Percentiles rank a stretch among this genome's conserved stretches.
These are phyloP conservation scores for Cylloceria caligata DNA, from an alignment of 2,888 invertebrate species.

Conservation along the genomic window DNA sequence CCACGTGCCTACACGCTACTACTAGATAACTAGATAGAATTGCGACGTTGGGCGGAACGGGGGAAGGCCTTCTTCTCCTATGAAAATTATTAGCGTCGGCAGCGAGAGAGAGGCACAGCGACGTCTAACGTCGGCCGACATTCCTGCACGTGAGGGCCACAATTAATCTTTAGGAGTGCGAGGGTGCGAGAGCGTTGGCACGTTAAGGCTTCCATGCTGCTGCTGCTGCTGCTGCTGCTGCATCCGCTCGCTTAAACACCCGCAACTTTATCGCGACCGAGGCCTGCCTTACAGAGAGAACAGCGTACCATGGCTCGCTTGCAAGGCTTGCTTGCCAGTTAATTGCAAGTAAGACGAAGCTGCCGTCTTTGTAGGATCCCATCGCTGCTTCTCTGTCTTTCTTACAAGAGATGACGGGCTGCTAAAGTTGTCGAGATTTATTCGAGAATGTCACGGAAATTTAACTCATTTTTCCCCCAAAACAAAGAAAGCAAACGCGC, in stretches of 20 bases:
- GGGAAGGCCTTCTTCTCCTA: slow-evolving; percentile 34
- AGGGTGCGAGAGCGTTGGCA: slow-evolving; percentile 62
- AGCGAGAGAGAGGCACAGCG: slow-evolving; percentile 50
- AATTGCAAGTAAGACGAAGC: slow-evolving; percentile 57
- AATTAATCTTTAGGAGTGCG: slow-evolving; percentile 68
- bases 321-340: slow-evolving; percentile 52
- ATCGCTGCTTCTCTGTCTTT: neutral
- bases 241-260: slow-evolving; percentile 45
- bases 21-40: neutral
- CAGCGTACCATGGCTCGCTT: slow-evolving; percentile 31
- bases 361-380: slow-evolving; percentile 34
- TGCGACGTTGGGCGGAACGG: slow-evolving; percentile 2
- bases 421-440: slow-evolving; percentile 59
- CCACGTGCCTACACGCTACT: neutral
- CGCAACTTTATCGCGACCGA: slow-evolving; percentile 57
- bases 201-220: slow-evolving; percentile 22
- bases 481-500: neutral
- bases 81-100: slow-evolving; percentile 62
- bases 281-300: slow-evolving; percentile 30
- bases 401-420: neutral
- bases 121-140: slow-evolving; percentile 68
- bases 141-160: slow-evolving; percentile 69
- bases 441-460: slow-evolving; percentile 59
- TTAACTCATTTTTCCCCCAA: neutral
- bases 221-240: slow-evolving; percentile 20